Percentiles rank a stretch among this genome's conserved stretches.
Conservation (phyloP, 2,797 vertebrate genomes). For the Gobio occitaniae region DNA sequence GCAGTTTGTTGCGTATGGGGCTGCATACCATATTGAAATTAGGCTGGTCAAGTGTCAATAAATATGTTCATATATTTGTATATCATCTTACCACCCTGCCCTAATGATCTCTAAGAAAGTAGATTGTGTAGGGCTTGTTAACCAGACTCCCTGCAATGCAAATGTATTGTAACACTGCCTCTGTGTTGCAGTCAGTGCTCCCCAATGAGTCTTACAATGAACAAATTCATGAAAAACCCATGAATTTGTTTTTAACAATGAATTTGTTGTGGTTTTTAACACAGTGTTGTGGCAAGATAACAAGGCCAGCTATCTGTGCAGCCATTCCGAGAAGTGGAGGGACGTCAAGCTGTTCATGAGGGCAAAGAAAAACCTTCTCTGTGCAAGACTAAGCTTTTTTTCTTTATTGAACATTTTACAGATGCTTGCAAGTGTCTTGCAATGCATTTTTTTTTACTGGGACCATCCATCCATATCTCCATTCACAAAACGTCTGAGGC, state of each 20-base stretch:
- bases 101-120: not conserved
- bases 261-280: not conserved
- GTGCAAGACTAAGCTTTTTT: not conserved
- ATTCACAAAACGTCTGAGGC: not conserved
- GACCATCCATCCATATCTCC: not conserved
- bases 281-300: slow-evolving; percentile 12
- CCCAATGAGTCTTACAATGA: slow-evolving; percentile 26
- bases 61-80: not conserved
- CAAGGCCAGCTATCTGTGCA: slow-evolving; percentile 12
- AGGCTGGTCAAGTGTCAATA: not conserved
- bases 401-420: not conserved
- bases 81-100: not conserved
- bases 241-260: not conserved
- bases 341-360: slow-evolving; percentile 1
- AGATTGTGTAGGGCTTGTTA: slow-evolving; percentile 26
- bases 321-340: slow-evolving; percentile 1
- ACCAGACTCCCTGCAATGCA: slow-evolving; percentile 21
- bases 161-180: slow-evolving; percentile 25
- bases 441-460: not conserved
- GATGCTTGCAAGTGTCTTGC: slow-evolving; percentile 16
- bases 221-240: not conserved
- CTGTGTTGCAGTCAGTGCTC: not conserved
- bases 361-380: not conserved
- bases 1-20: no score
- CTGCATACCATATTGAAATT: not conserved